Evolutionary conservation across 1,140 invertebrate species (phyloP), one percentile per base, ranked within the genome.

Genomic region (Gyrodactylus bullatarudis): DNA sequence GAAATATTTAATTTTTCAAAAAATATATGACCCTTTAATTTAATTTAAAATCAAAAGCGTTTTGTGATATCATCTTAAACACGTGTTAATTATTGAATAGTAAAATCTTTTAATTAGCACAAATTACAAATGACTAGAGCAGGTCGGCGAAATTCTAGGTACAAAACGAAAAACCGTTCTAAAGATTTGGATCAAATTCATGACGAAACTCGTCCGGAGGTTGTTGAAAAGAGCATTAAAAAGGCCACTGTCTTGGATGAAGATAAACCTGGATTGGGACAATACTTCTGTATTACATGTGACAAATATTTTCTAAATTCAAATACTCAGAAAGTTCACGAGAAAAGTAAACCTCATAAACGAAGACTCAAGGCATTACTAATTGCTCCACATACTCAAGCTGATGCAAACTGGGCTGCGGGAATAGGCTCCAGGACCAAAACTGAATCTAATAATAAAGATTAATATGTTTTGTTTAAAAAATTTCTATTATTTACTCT

Each of bases 231-330:
- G 2, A 23, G 23, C 24, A 20, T 71, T 1, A 71, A 71, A 71
- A 23, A 24, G 24, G 70, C 70, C 24, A 71, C 21, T 23, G 23
- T 71, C 20, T 1, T 71, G 16, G 70, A 71, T 71, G 70, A 71
- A 71, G 70, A 71, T 1, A 71, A 71, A 23, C 70, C 70, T 24
- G 70, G 21, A 1, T n/a, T 71, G 23, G 70, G 70, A 1, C 70
- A 71, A 71, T 23, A 1, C 20, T 71, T 23, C n/a, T 71, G 70
- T n/a, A 71, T 71, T 71, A 23, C 24, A 23, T 71, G 70, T 26
- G 70, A 71, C 23, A 71, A 24, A n/a, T 71, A 71, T 71, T 71
- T 71, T n/a, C 20, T 24, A 20, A 23, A 21, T 1, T 8, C 1
- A 2, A 20, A 24, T 23, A 24, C 24, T 25, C 16, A 23, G 24